Conservation (phyloP, 2,797 vertebrate species). For the Enteromius mattozi region DNA sequence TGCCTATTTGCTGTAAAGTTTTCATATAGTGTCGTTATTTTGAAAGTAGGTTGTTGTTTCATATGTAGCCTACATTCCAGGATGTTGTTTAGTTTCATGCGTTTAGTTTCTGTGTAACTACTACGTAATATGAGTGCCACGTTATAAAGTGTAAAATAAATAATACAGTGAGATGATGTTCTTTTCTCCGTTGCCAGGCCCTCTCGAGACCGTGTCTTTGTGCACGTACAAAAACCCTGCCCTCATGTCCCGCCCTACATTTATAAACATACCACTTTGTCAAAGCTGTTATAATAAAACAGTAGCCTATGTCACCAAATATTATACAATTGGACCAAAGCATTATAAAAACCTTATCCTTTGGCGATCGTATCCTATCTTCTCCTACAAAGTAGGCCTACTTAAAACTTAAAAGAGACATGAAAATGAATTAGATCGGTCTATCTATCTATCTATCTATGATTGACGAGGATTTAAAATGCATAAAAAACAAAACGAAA, state of each 20-base stretch:
- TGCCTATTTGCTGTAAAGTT: background rate
- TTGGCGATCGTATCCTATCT: background rate
- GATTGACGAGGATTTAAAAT: background rate
- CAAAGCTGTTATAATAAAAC: background rate
- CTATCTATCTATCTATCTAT: background rate
- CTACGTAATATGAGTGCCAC: background rate
- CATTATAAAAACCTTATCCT: too few species aligned
- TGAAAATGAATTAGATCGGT: background rate
- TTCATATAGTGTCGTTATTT: background rate
- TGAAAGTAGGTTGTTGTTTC: background rate
- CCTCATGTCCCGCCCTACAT: constrained; percentile 33
- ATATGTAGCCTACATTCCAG: background rate
- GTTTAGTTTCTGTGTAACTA: background rate
- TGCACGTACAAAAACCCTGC: constrained; percentile 49
- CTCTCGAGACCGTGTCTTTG: constrained; percentile 15
- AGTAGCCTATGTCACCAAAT: too few species aligned
- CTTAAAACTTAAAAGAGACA: background rate
- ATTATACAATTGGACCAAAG: background rate
- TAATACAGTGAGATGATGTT: background rate
- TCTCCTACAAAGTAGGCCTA: background rate
- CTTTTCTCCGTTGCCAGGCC: background rate
- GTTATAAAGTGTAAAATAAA: constrained; percentile 26
- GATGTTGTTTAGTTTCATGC: background rate
- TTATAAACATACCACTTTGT: background rate
- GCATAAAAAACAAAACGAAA: background rate